phyloP scores from a whole-genome alignment of 2,113 vertebrate species.

The Eptatretus burgeri region DNA sequence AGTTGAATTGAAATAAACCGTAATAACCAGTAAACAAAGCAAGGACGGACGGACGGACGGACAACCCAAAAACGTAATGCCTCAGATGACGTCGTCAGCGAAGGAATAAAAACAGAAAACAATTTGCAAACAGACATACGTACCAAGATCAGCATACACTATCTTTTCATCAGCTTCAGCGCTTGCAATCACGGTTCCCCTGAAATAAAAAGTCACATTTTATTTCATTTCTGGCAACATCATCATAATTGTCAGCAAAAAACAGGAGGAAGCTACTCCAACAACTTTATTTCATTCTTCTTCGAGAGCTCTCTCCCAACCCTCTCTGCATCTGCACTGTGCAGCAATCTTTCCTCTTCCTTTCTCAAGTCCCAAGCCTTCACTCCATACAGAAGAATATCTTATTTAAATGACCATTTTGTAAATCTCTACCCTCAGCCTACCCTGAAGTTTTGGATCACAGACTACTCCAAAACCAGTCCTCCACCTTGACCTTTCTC shows the following conservation, averaged over 20 bases:
- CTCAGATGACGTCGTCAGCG: too few species aligned
- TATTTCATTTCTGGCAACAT: neutral
- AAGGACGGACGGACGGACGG: too few species aligned
- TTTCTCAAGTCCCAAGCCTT: neutral
- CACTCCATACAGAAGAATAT: too few species aligned
- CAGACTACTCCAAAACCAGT: neutral
- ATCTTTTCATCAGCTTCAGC: neutral
- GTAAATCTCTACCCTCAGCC: too few species aligned
- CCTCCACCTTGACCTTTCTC: neutral
- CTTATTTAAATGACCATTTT: too few species aligned
- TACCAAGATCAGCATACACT: constrained; percentile 5
- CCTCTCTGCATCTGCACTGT: neutral
- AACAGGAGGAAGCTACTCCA: neutral
- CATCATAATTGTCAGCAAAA: neutral
- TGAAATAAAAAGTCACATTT: neutral
- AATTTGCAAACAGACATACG: neutral
- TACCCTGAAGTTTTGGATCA: neutral
- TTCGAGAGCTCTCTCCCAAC: neutral
- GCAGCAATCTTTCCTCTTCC: neutral
- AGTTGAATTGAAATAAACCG: too few species aligned
- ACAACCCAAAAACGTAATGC: too few species aligned
- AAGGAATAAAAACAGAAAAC: too few species aligned
- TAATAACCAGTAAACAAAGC: too few species aligned
- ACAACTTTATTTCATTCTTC: neutral
- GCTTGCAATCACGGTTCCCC: neutral